Evolutionary conservation across 2,888 invertebrate species (phyloP), one percentile per base, ranked within the genome.

Genomic region (Melangyna quadrimaculata): DNA sequence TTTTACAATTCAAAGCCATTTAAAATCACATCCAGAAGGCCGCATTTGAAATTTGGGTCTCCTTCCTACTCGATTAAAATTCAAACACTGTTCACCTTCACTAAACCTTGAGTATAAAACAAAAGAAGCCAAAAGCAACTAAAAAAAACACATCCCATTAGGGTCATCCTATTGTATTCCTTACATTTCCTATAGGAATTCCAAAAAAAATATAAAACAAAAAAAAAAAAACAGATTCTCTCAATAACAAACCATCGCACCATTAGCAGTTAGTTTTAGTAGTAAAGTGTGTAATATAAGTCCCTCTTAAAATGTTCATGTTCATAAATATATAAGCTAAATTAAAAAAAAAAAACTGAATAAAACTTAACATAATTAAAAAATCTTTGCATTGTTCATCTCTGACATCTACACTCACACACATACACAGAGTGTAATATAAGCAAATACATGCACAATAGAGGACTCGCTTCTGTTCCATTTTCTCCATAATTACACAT

Each of bases 401-500:
- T 69, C 65, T 55, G 69, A 51, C 69, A 72, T 69, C 19, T 51
- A 32, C 53, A 51, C 51, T 27, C 0, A 63, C 14, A 71, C 7
- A 53, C 29, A 81, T 19, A 22, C 77, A 65, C 17, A 59, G 19
- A 59, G 17, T 24, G 37, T 43, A 40, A 71, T 59, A 57, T 43
- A 74, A 29, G 40, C 63, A 29, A 40, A 74, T 45, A 72, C 71
- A 69, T 59, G 1, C n/a, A 53, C 40, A 77, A 48, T 51, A 72
- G 69, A 37, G 61, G 69, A 55, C 55, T 69, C n/a, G n/a, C 75
- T 73, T 86, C 70, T 86, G 81, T 81, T 81, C 86, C 70, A 86
- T 86, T 86, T 86, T 86, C 86, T 59, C 73, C 86, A 78, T 86
- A 86, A 86, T 86, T 86, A 86, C 86, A 86, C 81, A 86, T 86